A percentile compares a stretch with the other conserved stretches of the same genome.
phyloP scores from a whole-genome alignment of 2,888 invertebrate genomes.

The Nephrotoma guestfalica region DNA sequence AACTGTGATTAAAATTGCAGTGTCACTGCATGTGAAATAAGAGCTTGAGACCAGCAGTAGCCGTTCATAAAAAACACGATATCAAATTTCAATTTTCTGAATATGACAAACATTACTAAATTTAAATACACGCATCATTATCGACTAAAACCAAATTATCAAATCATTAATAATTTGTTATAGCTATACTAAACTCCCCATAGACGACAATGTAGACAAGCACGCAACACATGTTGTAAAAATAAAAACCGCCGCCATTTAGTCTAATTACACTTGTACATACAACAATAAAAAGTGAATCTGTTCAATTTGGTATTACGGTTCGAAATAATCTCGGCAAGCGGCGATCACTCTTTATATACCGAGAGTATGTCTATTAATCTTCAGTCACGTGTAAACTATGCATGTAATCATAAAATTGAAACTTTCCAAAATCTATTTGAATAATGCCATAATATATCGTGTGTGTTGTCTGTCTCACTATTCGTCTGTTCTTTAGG shows the following conservation, averaged over 20 bases:
- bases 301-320: background rate
- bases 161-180: background rate
- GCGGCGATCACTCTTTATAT: background rate
- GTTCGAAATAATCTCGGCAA: background rate
- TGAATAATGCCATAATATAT: background rate
- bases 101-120: no score
- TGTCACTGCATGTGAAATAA: no score
- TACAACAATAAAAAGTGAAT: background rate
- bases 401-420: background rate
- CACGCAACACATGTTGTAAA: background rate
- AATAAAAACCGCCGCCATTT: background rate
- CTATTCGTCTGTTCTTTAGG: background rate
- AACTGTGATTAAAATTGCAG: no score
- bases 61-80: background rate
- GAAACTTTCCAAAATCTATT: background rate
- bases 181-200: background rate
- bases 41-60: background rate
- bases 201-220: background rate
- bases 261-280: background rate
- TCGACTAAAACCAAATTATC: background rate
- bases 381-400: background rate
- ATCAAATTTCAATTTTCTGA: background rate
- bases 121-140: background rate
- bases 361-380: background rate
- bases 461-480: background rate